Percentiles rank a stretch among this genome's conserved stretches.
Conservation (phyloP, 2,113 vertebrate genomes). For the Myrmophylax atrothorax region DNA sequence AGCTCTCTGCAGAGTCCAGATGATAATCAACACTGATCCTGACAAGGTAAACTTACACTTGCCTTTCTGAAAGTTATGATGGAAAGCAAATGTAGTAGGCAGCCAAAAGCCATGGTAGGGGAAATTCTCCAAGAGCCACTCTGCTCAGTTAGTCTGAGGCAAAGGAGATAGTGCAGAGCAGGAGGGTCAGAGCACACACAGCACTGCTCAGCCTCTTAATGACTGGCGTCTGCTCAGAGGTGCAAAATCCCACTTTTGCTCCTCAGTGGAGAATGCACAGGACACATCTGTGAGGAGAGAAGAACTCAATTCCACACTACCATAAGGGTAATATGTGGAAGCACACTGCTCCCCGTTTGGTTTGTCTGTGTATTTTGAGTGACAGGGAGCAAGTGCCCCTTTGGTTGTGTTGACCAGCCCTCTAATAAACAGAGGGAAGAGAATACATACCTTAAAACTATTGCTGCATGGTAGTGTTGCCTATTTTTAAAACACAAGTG, state of each 20-base stretch:
- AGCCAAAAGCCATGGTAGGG: rapidly evolving
- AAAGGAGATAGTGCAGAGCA: background rate
- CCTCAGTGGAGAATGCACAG: background rate
- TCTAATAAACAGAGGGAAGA: background rate
- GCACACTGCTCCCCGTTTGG: background rate
- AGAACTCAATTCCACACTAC: background rate
- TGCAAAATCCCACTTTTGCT: background rate
- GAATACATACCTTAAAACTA: background rate
- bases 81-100: background rate
- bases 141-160: background rate
- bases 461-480: background rate
- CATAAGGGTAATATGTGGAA: background rate
- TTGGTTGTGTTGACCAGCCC: background rate
- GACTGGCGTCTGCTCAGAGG: background rate
- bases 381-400: background rate
- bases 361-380: background rate
- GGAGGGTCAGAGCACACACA: background rate
- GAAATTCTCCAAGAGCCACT: background rate
- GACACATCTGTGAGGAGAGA: background rate
- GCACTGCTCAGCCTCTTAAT: background rate
- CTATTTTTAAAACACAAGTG: background rate
- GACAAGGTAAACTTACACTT: background rate
- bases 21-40: background rate
- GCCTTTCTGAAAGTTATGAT: background rate
- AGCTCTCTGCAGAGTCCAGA: background rate